phyloP scores from a whole-genome alignment of 2,113 vertebrate genomes.

The human (Homo sapiens) region DNA sequence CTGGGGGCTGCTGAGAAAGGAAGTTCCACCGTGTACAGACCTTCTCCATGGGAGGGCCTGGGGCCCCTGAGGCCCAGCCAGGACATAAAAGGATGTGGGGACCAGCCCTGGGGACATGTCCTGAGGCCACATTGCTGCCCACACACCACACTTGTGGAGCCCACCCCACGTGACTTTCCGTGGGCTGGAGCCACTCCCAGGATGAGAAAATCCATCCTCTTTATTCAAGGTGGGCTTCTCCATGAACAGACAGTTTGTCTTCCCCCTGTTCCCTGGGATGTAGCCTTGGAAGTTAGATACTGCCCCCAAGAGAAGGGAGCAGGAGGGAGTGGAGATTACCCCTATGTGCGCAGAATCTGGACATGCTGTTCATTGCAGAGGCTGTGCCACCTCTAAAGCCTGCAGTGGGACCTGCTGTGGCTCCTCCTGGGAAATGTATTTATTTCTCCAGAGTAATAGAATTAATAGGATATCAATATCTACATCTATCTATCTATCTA shows the following conservation, averaged over 20 bases:
- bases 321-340: neutral
- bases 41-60: neutral
- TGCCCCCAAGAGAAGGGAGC: neutral
- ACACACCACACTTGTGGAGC: neutral
- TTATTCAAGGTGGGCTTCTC: neutral
- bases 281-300: neutral
- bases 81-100: neutral
- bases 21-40: neutral
- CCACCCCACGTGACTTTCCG: too few species aligned
- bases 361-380: neutral
- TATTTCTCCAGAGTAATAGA: neutral
- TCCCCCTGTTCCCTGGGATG: neutral
- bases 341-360: neutral
- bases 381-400: neutral
- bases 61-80: neutral
- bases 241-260: neutral
- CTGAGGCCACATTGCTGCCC: neutral
- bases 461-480: neutral
- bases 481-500: neutral
- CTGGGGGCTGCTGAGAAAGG: neutral
- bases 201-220: neutral
- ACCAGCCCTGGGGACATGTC: neutral
- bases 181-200: neutral
- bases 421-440: neutral
- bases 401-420: neutral